Evolutionary conservation across 2,888 invertebrate genomes (phyloP), one percentile per base, ranked within the genome.

Genomic region (Hesperia comma): DNA sequence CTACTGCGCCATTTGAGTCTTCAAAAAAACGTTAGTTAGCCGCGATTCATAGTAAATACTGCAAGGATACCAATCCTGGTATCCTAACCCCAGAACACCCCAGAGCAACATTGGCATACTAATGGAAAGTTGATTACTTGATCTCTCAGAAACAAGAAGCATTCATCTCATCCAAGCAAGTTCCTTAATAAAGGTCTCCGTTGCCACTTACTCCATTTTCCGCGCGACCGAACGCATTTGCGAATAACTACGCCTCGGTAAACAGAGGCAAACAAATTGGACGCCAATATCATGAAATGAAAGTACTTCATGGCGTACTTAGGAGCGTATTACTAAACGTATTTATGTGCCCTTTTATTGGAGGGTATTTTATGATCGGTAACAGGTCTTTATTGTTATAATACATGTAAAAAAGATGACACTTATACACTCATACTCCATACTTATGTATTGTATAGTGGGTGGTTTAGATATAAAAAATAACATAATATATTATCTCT

Each of bases 191-290:
- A 43, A 51, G 51, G 51, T 51, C 51, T 21, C 21, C 51, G 21
- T 51, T 21, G 21, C 51, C 78, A 81, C 83, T 85, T 82, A 85
- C 81, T 79, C 82, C 80, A 84, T 85, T 85, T 83, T 79, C 81
- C 75, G 77, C 80, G 63, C 75, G 79, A 83, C 78, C 79, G 85
- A 77, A 72, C 75, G 63, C 76, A 78, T 80, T 82, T 85, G 12
- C 43, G 43, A 46, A 17, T 46, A 85, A 85, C 84, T 51, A 51
- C 51, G 51, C 5, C 12, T 21, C 51, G n/a, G 51, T 51, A 51
- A 51, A 21, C 21, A 21, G 14, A 4, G 6, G n/a, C 19, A 51
- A 51, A 51, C 21, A 51, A 51, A 51, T 51, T 51, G 21, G 14
- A 21, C 4, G 10, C 21, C 51, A 51, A 51, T 51, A 51, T 51